Conservation (phyloP, 2,113 vertebrate genomes). For the Aldabrachelys gigantea region DNA sequence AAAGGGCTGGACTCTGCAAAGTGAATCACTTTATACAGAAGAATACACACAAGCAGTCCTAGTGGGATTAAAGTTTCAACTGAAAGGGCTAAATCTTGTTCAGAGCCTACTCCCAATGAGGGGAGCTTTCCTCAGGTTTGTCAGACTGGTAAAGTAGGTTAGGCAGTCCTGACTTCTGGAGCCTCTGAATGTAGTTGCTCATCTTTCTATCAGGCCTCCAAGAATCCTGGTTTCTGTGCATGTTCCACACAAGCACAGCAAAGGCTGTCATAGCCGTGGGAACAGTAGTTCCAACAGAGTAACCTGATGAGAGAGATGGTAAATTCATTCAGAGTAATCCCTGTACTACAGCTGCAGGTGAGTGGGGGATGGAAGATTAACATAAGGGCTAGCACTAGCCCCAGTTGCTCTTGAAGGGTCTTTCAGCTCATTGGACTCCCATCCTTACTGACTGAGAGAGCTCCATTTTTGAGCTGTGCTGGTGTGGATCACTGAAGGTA, state of each 20-base stretch:
- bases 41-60: not conserved
- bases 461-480: not conserved
- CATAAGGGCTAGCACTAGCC: not conserved
- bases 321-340: constrained; percentile 33
- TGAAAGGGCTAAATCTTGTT: not conserved
- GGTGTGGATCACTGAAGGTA: too few species aligned
- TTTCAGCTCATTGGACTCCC: not conserved
- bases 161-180: not conserved
- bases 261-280: constrained; percentile 39
- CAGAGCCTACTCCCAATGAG: not conserved
- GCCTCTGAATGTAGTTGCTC: not conserved
- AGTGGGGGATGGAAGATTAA: too few species aligned
- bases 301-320: not conserved
- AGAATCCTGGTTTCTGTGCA: not conserved
- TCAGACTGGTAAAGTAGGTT: not conserved
- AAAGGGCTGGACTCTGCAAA: not conserved
- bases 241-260: constrained; percentile 21
- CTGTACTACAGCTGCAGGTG: not conserved
- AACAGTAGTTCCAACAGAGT: not conserved
- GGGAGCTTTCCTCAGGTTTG: not conserved
- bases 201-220: not conserved
- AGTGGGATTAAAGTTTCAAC: not conserved
- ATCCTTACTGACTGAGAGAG: not conserved
- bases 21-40: not conserved
- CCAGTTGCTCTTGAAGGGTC: not conserved